Percentiles rank a stretch among this genome's conserved stretches.
Evolutionary conservation across 2,113 vertebrate genomes (phyloP).

Genomic region (Gobius niger): DNA sequence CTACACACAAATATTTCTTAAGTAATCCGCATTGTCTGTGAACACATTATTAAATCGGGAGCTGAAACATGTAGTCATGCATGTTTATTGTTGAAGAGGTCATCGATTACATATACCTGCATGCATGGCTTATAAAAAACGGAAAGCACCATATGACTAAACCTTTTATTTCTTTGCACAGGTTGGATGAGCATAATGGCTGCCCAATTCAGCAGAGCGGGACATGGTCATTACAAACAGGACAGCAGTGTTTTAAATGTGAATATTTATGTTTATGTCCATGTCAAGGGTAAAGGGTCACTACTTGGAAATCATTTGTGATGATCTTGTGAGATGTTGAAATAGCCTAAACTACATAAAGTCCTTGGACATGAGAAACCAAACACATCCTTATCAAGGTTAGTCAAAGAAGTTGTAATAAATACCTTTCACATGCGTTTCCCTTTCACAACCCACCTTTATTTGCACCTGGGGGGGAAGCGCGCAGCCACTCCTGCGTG

Average conservation of each 20-base stretch:
- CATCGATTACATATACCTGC: conserved; percentile 26
- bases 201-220: conserved; percentile 16
- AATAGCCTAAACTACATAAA: not conserved
- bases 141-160: conserved; percentile 28
- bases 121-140: conserved; percentile 15
- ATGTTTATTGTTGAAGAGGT: conserved; percentile 4
- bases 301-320: conserved; percentile 15
- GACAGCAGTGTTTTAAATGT: conserved; percentile 19
- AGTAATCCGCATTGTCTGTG: too few relatives aligned
- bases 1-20: too few relatives aligned
- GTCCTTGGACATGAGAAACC: not conserved
- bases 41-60: not conserved
- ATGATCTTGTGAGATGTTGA: not conserved
- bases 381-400: conserved; percentile 51
- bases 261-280: conserved; percentile 34
- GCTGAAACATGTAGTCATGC: not conserved
- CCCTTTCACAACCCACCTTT: conserved; percentile 20
- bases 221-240: conserved; percentile 15
- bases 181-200: conserved; percentile 51
- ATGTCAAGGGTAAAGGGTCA: conserved; percentile 44
- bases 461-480: conserved; percentile 47
- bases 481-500: conserved; percentile 11
- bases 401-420: conserved; percentile 23
- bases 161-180: conserved; percentile 32
- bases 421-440: conserved; percentile 20